Evolutionary conservation across 1,140 invertebrate genomes (phyloP), one percentile per base, ranked within the genome.

Genomic region (Andrena cerasifolii): DNA sequence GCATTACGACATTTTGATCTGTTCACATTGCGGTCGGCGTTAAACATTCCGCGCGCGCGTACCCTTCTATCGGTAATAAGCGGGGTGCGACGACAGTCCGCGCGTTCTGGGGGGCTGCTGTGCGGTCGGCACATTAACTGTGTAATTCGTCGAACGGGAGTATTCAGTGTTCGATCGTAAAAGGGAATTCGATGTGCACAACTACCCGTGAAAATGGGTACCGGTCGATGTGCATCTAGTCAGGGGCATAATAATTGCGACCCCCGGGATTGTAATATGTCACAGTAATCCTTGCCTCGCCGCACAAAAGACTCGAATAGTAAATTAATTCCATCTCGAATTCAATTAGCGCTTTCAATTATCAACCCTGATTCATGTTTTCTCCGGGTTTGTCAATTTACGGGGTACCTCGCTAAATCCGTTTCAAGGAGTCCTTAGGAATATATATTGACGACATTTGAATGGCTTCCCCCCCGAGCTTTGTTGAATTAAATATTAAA

Each of bases 131-230:
- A 63, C 66, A 53, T 65, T 70, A 67, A 66, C 81, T 75, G 65
- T 79, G 68, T 75, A 79, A 79, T 65, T 75, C 61, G 75, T 65
- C 61, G 73, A 45, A 75, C 54, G 45, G 54, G 56, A 62, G 82
- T 7, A 79, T 76, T 84, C 74, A 74, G 78, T 24, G 59, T 82
- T 77, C n/a, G 74, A 47, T 18, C 75, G 74, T 47, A 72, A 73
- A 85, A 84, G 79, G 78, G 80, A 82, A 85, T 85, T 81, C 83
- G 83, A 85, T 74, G 66, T 58, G 81, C 65, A 49, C 75, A 79
- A 74, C 68, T 79, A 63, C 75, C 67, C 77, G 71, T 83, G 74
- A 77, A 65, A 63, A 59, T 51, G 74, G n/a, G n/a, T n/a, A 43
- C 51, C 63, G 77, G 76, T 54, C 18, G n/a, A n/a, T n/a, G n/a